Base-by-base conservation (phyloP, 2,113 vertebrate species). In the Scortum barcoo region DNA sequence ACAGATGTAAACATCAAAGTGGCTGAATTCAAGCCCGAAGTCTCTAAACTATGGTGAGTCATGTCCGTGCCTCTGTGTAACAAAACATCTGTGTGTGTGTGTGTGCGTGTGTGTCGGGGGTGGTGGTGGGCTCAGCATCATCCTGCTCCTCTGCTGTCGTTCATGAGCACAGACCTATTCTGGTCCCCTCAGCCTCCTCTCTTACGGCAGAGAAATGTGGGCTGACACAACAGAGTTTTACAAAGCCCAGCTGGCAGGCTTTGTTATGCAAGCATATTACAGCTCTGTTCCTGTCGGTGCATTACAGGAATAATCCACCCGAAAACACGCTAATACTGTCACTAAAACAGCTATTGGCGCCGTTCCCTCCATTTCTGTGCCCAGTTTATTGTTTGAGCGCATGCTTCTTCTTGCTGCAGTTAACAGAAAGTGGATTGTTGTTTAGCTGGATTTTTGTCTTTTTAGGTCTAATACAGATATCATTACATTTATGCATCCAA, bases 1-100 rank as follows among this genome's bases (percentile, higher is more conserved):
- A 81, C 62, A 72, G 42, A 81, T 57, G 44, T 58, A 70, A 76
- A 77, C 73, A 85, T 73, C 56, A 77, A 70, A 76, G 86, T 74
- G 58, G 65, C 14, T 65, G 40, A 73, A 86, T 36, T 85, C 38
- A 69, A 58, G 70, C 66, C 73, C 73, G 46, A 46, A 44, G 76
- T 91, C 71, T 82, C 40, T 44, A 73, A 65, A 61, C 58, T 46
- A n/a, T 42, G 71, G 53, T 85, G 85, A 88, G 75, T 84, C 81
- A 78, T 4, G 60, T 46, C 67, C 4, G 20, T 80, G 67, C 46
- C 26, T n/a, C 10, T 44, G 26, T 51, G 53, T 40, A 46, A 50
- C 14, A 14, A 58, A 56, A 65, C 60, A 30, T 22, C 24, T 28
- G 72, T 71, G 48, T 48, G 17, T 61, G 9, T 57, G 33, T 83